A percentile compares a stretch with the other conserved stretches of the same genome.
Conservation (phyloP, 2,113 vertebrate species). For the Neotoma lepida region DNA sequence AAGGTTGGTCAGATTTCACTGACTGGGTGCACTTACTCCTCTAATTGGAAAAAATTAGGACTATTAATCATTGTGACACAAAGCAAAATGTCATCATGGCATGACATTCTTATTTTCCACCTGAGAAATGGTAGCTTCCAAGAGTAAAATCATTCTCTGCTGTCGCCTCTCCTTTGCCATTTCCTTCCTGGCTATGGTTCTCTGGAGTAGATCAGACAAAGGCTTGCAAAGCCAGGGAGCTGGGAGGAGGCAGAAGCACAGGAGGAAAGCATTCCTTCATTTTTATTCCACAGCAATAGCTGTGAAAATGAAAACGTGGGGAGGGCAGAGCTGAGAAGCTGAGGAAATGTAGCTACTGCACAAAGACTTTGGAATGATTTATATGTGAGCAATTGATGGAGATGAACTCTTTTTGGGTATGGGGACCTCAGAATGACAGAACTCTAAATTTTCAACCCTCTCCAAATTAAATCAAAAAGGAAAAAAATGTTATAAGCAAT, state of each 20-base stretch:
- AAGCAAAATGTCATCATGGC: slow-evolving; percentile 68
- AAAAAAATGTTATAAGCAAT: slow-evolving; percentile 46
- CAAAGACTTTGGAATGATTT: slow-evolving; percentile 25
- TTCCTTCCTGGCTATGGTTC: slow-evolving; percentile 30
- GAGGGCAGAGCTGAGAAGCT: neutral
- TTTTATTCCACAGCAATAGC: slow-evolving; percentile 45
- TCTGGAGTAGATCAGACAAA: slow-evolving; percentile 49
- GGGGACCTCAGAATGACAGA: neutral
- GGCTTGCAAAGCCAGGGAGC: neutral
- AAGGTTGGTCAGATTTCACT: slow-evolving; percentile 61
- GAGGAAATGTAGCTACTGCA: neutral
- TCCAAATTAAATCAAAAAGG: slow-evolving; percentile 13
- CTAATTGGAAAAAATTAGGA: slow-evolving; percentile 67
- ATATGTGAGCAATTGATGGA: neutral
- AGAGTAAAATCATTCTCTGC: slow-evolving; percentile 11
- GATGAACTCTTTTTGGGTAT: neutral
- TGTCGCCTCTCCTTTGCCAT: neutral
- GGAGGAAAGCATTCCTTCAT: neutral
- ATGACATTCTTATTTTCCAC: slow-evolving; percentile 71
- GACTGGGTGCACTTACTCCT: slow-evolving; percentile 53
- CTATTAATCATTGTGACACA: slow-evolving; percentile 78
- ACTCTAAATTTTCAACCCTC: slow-evolving; percentile 21
- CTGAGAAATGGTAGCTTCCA: slow-evolving; percentile 62
- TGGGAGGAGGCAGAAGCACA: neutral
- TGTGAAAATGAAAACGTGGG: neutral